Conservation (phyloP, 2,113 vertebrate species). For the Balaeniceps rex region DNA sequence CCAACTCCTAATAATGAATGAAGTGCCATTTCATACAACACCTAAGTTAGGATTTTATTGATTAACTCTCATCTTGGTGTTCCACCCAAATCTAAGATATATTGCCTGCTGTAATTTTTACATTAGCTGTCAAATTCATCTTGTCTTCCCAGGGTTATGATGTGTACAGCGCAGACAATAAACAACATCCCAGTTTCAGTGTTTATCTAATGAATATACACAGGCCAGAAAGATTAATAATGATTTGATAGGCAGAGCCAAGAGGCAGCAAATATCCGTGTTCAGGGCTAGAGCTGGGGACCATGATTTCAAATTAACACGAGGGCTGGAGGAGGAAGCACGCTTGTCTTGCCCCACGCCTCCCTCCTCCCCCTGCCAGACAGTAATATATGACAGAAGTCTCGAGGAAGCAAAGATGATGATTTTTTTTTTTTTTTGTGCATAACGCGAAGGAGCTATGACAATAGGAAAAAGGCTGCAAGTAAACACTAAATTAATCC, state of each 20-base stretch:
- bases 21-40: slow-evolving; percentile 93
- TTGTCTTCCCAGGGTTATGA: slow-evolving; percentile 85
- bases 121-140: slow-evolving; percentile 95
- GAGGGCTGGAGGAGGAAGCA: background rate
- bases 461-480: background rate
- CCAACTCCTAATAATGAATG: slow-evolving; percentile 86
- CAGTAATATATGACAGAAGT: background rate
- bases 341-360: background rate
- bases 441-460: background rate
- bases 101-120: slow-evolving; percentile 94
- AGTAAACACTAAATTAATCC: background rate
- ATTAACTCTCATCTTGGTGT: slow-evolving; percentile 94
- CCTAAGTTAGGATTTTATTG: slow-evolving; percentile 92
- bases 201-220: slow-evolving; percentile 71
- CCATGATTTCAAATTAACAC: background rate
- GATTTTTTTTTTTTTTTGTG: background rate
- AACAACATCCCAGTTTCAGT: slow-evolving; percentile 69
- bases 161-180: slow-evolving; percentile 80
- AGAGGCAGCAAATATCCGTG: background rate
- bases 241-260: slow-evolving; percentile 9
- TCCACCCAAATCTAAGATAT: slow-evolving; percentile 89
- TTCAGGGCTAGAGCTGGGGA: background rate
- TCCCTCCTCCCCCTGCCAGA: background rate
- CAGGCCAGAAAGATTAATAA: slow-evolving; percentile 61
- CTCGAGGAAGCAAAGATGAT: background rate